phyloP scores from a whole-genome alignment of 2,797 vertebrate species.

The Neomorphus geoffroyi region DNA sequence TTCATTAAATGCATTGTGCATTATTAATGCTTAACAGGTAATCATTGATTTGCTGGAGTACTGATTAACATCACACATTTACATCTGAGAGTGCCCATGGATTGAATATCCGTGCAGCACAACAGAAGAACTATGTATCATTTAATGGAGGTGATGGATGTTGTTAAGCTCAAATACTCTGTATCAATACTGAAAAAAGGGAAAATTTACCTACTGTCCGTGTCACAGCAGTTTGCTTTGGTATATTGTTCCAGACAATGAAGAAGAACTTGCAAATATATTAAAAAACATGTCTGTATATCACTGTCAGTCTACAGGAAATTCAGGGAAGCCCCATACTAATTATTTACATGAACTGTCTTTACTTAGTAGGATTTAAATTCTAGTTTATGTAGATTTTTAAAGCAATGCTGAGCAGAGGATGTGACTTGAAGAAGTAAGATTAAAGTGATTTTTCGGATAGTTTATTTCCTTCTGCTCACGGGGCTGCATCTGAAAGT shows the following conservation, averaged over 20 bases:
- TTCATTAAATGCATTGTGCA: constrained; percentile 27
- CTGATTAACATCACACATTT: background rate
- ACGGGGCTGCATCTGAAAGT: background rate
- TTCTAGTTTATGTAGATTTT: background rate
- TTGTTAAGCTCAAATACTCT: background rate
- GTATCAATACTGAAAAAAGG: background rate
- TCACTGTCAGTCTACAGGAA: background rate
- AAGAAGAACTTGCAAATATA: background rate
- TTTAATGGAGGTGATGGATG: background rate
- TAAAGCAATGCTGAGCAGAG: background rate
- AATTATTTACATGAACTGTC: background rate
- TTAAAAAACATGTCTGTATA: background rate
- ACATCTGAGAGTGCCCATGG: background rate
- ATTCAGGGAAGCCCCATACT: background rate
- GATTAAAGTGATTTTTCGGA: constrained; percentile 8
- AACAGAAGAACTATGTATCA: background rate
- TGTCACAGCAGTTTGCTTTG: background rate
- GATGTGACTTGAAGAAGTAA: background rate
- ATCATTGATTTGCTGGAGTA: background rate
- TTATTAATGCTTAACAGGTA: constrained; percentile 23
- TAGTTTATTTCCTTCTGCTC: background rate
- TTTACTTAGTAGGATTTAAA: background rate
- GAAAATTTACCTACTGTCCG: background rate
- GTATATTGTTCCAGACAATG: background rate
- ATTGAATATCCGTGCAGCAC: background rate